Conservation (phyloP, 2,113 vertebrate species). For the Canis aureus region DNA sequence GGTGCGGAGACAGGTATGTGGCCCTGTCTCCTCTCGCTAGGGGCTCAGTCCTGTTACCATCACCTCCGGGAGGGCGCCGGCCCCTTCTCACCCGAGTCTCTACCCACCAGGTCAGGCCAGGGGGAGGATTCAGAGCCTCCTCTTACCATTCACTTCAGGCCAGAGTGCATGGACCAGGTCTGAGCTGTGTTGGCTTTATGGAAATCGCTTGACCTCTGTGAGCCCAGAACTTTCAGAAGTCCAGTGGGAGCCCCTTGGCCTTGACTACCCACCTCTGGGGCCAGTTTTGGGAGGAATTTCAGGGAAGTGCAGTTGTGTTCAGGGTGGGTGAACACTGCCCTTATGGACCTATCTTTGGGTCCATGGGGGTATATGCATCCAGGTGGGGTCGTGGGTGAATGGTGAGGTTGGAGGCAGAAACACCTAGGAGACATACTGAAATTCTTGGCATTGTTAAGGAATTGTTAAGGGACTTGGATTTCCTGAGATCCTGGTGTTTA, state of each 20-base stretch:
- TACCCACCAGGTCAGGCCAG: neutral
- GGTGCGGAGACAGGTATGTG: neutral
- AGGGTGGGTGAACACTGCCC: neutral
- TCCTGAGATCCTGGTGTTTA: neutral
- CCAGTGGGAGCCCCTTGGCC: neutral
- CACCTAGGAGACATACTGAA: neutral
- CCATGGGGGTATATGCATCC: neutral
- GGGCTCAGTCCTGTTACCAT: neutral
- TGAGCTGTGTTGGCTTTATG: neutral
- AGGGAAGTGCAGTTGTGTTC: neutral
- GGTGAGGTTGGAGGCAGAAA: neutral
- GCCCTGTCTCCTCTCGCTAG: neutral
- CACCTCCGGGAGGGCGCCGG: neutral
- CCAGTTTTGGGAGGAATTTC: slow-evolving; percentile 26
- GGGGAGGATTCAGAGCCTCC: neutral
- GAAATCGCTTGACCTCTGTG: neutral
- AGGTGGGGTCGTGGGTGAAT: neutral
- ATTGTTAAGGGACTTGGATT: neutral
- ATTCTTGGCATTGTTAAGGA: neutral
- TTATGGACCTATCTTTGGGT: neutral
- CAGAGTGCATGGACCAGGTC: neutral
- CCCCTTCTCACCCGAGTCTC: neutral
- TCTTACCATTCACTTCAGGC: neutral
- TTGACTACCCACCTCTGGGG: neutral
- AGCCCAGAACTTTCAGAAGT: slow-evolving; percentile 21